These are phyloP conservation scores for Acanthurus leucopareius DNA, from an alignment of 2,797 vertebrate genomes.

Conservation along the genomic window DNA sequence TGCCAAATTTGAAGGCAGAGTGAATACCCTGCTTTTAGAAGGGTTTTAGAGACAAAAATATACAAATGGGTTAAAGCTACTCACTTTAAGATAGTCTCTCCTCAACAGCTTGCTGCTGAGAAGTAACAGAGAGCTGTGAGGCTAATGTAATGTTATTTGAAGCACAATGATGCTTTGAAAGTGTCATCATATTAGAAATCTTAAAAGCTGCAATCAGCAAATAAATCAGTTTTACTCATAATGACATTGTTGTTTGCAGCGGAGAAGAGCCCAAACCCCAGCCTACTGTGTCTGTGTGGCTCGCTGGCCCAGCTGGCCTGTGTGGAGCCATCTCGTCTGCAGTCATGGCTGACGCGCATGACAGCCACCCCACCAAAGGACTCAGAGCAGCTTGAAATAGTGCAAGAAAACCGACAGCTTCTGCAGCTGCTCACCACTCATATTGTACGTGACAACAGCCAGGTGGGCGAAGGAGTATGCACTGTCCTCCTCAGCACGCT, in stretches of 20 bases:
- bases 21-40: neutral
- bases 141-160: neutral
- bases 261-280: constrained; percentile 98
- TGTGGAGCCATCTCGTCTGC: constrained; percentile 92
- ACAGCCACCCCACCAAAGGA: constrained; percentile 95
- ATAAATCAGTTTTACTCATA: neutral
- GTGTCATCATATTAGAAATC: neutral
- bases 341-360: constrained; percentile 97
- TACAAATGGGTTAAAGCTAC: neutral
- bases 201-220: neutral
- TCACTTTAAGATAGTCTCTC: neutral
- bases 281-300: constrained; percentile 94
- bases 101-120: neutral
- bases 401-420: constrained; percentile 98
- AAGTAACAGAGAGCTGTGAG: neutral
- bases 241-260: constrained; percentile 78
- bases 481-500: constrained; percentile 96
- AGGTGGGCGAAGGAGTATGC: constrained; percentile 99
- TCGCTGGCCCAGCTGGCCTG: constrained; percentile 97
- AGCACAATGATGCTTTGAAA: neutral
- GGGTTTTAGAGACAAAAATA: neutral
- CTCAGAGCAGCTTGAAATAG: constrained; percentile 94
- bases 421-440: constrained; percentile 95
- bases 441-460: constrained; percentile 98
- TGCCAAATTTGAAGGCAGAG: neutral